Evolutionary conservation across 2,113 vertebrate genomes (phyloP).

Genomic region (Entelurus aequoreus): DNA sequence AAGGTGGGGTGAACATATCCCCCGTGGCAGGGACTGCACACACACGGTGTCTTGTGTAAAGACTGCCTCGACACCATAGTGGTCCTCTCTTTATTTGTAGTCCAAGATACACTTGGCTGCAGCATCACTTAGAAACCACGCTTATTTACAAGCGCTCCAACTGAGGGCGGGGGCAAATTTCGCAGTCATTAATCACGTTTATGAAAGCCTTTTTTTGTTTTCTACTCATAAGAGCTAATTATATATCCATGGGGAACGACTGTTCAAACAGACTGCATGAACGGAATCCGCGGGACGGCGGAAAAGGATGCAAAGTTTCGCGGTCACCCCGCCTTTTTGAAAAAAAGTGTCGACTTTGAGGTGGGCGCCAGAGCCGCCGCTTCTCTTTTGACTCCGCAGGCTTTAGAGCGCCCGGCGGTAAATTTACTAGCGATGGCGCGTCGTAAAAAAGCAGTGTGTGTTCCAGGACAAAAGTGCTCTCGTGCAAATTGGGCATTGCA

Average conservation of each 20-base stretch:
- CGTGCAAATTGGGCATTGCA: neutral
- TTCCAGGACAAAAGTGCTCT: neutral
- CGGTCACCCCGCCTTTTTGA: no score
- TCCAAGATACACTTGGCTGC: conserved; percentile 10
- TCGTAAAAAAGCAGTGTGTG: neutral
- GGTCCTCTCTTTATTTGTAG: conserved; percentile 21
- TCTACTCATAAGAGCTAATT: no score
- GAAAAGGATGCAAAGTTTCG: neutral
- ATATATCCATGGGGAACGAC: no score
- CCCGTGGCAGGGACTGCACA: conserved; percentile 9
- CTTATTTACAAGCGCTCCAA: conserved; percentile 1
- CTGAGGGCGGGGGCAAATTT: neutral
- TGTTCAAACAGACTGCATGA: neutral
- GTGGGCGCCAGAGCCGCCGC: neutral
- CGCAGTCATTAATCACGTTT: neutral
- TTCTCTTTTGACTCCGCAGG: neutral
- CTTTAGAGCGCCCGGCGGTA: neutral
- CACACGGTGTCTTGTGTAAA: conserved; percentile 8
- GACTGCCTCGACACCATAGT: conserved; percentile 3
- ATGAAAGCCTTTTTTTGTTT: neutral
- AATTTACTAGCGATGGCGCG: neutral
- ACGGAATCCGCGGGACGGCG: neutral
- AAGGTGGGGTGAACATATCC: conserved; percentile 11
- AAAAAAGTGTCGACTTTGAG: neutral
- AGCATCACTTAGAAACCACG: neutral